Base-by-base conservation (phyloP, 2,797 vertebrate species). In the Gymnopithys bicolor region DNA sequence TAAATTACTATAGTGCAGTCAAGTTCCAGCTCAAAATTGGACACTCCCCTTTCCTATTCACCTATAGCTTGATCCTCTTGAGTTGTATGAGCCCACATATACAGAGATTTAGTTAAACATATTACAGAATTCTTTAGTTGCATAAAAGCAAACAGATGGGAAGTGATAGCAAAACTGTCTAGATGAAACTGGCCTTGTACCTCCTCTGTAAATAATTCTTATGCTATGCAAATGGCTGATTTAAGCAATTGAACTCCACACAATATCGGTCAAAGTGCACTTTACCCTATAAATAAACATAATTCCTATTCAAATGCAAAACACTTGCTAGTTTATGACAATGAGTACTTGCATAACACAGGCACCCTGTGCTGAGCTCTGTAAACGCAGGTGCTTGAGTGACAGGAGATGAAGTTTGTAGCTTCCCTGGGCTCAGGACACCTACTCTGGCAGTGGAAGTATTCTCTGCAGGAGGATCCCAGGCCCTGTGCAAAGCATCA, bases 21-120 rank as follows among this genome's bases (percentile, higher is more conserved):
- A 75, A 32, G 69, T 67, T 93, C 53, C 94, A 93, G 69, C 83
- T 91, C 91, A 91, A 80, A 91, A 84, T 0, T 69, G 52, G 63
- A 52, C 81, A 62, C 64, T 80, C 66, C 83, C 18, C 68, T 30
- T 89, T 71, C 7, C 16, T 85, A 33, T 71, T 94, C 45, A 19
- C 56, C 28, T 49, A 43, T 53, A 70, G 22, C 68, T 74, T 2
- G 2, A n/a, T 63, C 51, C 1, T 12, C 49, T 88, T 81, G 32
- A 75, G 25, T 63, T 93, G 3, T 39, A 17, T 23, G 24, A 77
- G 33, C 64, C 17, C 37, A 73, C 18, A 33, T 21, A 32, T 21
- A 58, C 16, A 52, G 11, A 78, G 15, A 35, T 55, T 75, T 81
- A 39, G 13, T 70, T 66, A 91, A 84, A 73, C 11, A 21, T 9